Evolutionary conservation across 1,140 invertebrate species (phyloP), one percentile per base, ranked within the genome.

Genomic region (Ganaspis sp.): DNA sequence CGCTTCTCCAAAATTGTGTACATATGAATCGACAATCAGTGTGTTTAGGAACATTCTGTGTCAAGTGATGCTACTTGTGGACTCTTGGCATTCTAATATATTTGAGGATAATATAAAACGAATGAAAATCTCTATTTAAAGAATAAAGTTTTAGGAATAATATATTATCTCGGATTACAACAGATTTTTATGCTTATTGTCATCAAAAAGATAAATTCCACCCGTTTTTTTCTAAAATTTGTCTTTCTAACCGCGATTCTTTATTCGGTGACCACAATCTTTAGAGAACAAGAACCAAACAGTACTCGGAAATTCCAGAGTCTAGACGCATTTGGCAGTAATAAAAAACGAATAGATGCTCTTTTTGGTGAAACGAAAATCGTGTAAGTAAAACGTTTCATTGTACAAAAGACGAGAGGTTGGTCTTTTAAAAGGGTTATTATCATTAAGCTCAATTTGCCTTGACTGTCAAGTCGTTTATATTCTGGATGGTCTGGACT

Each of bases 1-100:
- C 54, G 23, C 54, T 64, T 29, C 54, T 64, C 29, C 23, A 64
- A 64, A 64, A 64, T 64, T 64, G 54, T 64, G 54, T 64, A 64
- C 54, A 64, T 64, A 64, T 64, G 54, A 64, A 64, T 64, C 23
- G 11, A 64, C 54, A 64, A 64, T 64, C 21, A 29, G 21, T 64
- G 54, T 64, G 9, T 64, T 64, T 64, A 64, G 21, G 54, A 26
- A 64, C 54, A 29, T 64, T 64, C 54, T 64, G 4, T 64, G 11
- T 64, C 54, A 64, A 26, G 54, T 64, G 54, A 64, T 64, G 21
- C 26, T 19, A 1, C 15, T 29, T 29, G 23, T 29, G 2, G 21
- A 64, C 26, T 26, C 42, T 45, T 15, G n/a, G 42, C 15, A 45
- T 45, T 45, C n/a, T 45, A 45, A 45, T 45, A 15, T 45, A 45